A percentile compares a stretch with the other conserved stretches of the same genome.
These are phyloP conservation scores for Urocynchramus pylzowi DNA, from an alignment of 2,113 vertebrate species.

Conservation along the genomic window DNA sequence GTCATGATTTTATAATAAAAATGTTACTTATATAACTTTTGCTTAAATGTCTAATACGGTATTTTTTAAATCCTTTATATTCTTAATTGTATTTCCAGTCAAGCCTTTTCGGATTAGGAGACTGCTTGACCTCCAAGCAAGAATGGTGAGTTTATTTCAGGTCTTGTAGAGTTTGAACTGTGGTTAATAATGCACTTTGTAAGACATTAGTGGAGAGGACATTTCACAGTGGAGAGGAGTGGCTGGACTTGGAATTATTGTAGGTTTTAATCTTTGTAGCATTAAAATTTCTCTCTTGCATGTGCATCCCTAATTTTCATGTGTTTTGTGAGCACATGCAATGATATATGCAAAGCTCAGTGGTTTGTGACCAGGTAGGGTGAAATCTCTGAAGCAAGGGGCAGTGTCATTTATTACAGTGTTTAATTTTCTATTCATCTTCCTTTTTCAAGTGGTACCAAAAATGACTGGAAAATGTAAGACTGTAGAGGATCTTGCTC, in stretches of 20 bases:
- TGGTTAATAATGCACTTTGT: background rate
- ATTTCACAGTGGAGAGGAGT: background rate
- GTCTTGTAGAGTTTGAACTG: background rate
- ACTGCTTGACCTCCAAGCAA: slow-evolving; percentile 85
- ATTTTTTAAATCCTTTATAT: background rate
- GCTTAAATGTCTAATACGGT: background rate
- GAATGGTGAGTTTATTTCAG: slow-evolving; percentile 79
- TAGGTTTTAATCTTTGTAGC: background rate
- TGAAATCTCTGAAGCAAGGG: background rate
- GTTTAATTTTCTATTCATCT: background rate
- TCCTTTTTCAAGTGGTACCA: background rate
- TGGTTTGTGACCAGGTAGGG: background rate
- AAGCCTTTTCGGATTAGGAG: slow-evolving; percentile 86
- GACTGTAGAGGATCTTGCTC: background rate
- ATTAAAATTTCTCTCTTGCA: background rate
- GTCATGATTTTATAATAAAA: background rate
- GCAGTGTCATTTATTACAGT: background rate
- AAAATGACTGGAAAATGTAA: background rate
- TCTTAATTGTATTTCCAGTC: slow-evolving; percentile 71
- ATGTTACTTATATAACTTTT: background rate
- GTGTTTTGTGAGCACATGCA: background rate
- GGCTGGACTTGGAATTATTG: background rate
- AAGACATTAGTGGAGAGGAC: background rate
- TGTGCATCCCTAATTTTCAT: background rate
- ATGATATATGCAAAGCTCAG: background rate